phyloP scores from a whole-genome alignment of 2,113 vertebrate genomes.

The Zosterops hypoxanthus region DNA sequence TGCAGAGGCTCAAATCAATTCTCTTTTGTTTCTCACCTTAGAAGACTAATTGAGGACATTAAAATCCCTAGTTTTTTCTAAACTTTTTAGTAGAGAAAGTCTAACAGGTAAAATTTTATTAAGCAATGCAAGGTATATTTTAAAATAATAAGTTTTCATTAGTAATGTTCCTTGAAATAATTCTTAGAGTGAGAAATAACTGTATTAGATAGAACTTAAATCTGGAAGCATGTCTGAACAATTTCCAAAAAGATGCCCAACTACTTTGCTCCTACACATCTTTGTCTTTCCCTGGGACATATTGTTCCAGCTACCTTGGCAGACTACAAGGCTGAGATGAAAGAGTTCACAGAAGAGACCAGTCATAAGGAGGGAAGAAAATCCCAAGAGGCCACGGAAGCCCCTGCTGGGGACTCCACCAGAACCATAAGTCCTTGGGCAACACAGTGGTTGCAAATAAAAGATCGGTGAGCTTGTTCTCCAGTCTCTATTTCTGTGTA shows the following conservation, averaged over 20 bases:
- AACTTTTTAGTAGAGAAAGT: background rate
- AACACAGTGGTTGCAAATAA: background rate
- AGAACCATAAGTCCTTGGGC: background rate
- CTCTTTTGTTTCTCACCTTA: background rate
- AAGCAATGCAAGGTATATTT: background rate
- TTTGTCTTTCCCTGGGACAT: background rate
- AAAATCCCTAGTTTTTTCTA: background rate
- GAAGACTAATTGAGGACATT: background rate
- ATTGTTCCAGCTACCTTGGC: background rate
- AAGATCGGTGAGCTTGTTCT: background rate
- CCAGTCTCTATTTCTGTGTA: background rate
- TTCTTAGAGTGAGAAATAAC: background rate
- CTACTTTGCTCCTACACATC: background rate
- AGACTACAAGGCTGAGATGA: background rate
- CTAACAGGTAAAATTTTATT: background rate
- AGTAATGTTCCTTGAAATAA: background rate
- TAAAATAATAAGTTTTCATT: background rate
- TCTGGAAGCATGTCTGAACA: background rate
- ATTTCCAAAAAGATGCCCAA: background rate
- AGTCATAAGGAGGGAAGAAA: background rate
- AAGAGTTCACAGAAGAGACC: background rate
- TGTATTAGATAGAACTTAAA: background rate
- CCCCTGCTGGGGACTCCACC: background rate
- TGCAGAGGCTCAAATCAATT: background rate
- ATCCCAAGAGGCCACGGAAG: background rate